Conservation (phyloP, 1,140 invertebrate genomes). For the Ericerus pela region DNA sequence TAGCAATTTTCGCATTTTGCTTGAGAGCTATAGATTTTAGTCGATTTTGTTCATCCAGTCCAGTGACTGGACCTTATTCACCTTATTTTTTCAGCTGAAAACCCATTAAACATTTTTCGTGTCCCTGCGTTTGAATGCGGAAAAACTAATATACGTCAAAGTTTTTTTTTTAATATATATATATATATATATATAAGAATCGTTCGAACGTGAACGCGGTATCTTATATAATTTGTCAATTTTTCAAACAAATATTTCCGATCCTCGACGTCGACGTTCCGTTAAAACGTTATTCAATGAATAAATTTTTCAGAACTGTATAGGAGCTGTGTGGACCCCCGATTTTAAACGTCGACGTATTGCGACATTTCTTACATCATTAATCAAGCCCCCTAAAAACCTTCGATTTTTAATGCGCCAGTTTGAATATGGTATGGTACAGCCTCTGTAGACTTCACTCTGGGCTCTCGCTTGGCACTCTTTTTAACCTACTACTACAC, state of each 20-base stretch:
- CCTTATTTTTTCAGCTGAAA: no score
- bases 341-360: neutral
- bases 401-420: neutral
- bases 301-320: slow-evolving; percentile 6
- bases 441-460: neutral
- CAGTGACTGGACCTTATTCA: no score
- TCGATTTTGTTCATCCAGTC: no score
- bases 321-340: neutral
- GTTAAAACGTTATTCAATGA: neutral
- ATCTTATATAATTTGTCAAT: slow-evolving; percentile 3
- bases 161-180: no score
- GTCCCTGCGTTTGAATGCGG: no score
- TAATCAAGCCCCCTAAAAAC: neutral
- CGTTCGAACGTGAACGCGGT: neutral
- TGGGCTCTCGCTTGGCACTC: no score
- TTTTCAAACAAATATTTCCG: slow-evolving; percentile 4
- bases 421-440: slow-evolving; percentile 5
- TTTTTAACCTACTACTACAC: no score
- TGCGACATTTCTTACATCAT: slow-evolving; percentile 10
- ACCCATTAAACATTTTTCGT: no score
- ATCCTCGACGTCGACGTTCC: neutral
- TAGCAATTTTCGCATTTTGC: no score
- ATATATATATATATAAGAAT: no score
- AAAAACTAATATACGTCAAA: no score
- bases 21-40: no score